phyloP scores from a whole-genome alignment of 53 echinoderm and acorn worm genomes.

The Glandiceps talaboti region DNA sequence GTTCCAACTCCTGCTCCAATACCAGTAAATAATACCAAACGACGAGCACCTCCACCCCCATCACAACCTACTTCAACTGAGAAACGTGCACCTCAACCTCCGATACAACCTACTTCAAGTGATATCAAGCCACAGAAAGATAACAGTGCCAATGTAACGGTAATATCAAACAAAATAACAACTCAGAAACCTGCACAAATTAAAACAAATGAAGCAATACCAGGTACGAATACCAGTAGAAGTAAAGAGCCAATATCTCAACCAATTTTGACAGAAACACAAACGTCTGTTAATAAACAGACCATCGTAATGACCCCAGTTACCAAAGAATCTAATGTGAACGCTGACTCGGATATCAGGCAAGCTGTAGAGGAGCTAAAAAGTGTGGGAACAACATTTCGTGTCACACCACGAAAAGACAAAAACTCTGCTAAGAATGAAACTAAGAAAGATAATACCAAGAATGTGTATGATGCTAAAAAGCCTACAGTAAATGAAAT shows the following conservation, averaged over 20 bases:
- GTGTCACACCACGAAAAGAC: neutral
- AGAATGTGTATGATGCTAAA: neutral
- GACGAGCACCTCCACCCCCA: neutral
- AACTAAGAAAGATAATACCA: neutral
- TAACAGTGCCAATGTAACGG: neutral
- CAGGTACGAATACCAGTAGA: no score
- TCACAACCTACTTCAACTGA: neutral
- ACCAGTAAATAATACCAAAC: no score
- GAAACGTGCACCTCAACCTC: neutral
- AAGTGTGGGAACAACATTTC: neutral
- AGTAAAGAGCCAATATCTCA: neutral
- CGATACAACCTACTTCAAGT: no score
- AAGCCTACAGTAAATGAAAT: neutral
- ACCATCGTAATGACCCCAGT: neutral
- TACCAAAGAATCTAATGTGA: neutral
- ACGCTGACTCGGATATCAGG: neutral
- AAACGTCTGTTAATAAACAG: neutral
- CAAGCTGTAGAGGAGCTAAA: neutral
- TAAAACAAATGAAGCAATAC: neutral
- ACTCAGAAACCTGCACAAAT: neutral
- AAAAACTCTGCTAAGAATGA: neutral
- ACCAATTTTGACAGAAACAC: no score
- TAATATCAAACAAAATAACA: neutral
- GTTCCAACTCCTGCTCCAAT: neutral
- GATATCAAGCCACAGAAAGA: neutral